These are phyloP conservation scores for Malurus alboscapulatus DNA, from an alignment of 2,113 vertebrate species.

Conservation along the genomic window DNA sequence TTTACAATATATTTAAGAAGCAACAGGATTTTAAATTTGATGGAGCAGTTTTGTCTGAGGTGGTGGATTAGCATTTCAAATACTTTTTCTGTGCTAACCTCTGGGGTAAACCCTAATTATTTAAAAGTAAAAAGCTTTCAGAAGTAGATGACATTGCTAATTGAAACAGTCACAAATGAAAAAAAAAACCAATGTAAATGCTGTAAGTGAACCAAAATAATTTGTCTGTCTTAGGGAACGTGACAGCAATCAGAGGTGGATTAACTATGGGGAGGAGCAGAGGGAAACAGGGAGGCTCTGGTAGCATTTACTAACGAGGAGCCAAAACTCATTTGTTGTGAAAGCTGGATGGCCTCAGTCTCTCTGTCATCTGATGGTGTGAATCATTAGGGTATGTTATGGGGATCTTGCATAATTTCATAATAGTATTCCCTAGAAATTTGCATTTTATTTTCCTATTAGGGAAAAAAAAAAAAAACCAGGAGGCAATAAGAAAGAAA, in stretches of 20 bases:
- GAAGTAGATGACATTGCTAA: constrained; percentile 23
- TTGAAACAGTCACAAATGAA: constrained; percentile 40
- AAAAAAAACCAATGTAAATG: constrained; percentile 27
- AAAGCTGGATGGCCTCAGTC: background rate
- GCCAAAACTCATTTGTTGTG: background rate
- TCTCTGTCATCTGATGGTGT: background rate
- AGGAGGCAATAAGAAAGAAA: background rate
- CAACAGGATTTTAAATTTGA: constrained; percentile 4
- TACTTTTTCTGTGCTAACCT: background rate
- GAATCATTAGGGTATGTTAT: background rate
- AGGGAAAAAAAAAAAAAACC: background rate
- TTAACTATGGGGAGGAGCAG: background rate
- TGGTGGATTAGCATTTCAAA: constrained; percentile 48
- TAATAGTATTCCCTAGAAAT: background rate
- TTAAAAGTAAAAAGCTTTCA: constrained; percentile 28
- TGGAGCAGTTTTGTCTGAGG: background rate
- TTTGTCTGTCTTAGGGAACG: background rate
- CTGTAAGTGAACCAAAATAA: constrained; percentile 11
- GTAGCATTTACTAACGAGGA: background rate
- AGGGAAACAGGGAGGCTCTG: background rate
- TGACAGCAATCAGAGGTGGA: background rate
- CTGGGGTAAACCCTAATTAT: constrained; percentile 23
- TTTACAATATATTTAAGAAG: background rate
- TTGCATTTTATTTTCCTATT: background rate
- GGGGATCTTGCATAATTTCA: background rate